Conservation (phyloP, 2,113 vertebrate genomes). For the Helogale parvula region DNA sequence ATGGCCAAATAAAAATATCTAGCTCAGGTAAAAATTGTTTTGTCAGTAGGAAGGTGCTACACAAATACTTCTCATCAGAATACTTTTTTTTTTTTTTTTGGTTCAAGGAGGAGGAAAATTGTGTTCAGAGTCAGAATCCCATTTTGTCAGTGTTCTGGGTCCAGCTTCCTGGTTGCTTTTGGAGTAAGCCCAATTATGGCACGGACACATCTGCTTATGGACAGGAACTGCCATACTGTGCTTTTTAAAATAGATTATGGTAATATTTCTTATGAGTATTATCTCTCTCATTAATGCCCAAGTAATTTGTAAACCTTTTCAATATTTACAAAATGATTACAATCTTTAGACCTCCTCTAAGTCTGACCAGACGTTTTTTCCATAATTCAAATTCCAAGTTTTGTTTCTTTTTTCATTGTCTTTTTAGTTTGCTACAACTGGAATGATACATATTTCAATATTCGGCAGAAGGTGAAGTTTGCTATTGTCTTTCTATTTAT, state of each 20-base stretch:
- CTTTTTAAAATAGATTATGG: not conserved
- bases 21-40: conserved; percentile 6
- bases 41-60: not conserved
- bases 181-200: not conserved
- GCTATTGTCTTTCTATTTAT: not conserved
- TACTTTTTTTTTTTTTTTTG: not conserved
- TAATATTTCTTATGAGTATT: not conserved
- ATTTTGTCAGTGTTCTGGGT: not conserved
- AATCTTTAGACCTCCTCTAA: not conserved
- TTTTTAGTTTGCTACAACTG: not conserved
- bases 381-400: not conserved
- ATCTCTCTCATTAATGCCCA: not conserved
- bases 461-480: not conserved
- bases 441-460: not conserved
- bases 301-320: conserved; percentile 12
- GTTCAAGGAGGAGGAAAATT: not conserved
- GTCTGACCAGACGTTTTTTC: not conserved
- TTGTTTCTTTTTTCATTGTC: not conserved
- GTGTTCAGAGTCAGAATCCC: not conserved
- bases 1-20: not conserved
- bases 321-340: not conserved
- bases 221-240: not conserved
- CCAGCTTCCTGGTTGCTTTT: not conserved
- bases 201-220: not conserved
- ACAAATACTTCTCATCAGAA: not conserved